A percentile compares a stretch with the other conserved stretches of the same genome.
phyloP scores from a whole-genome alignment of 2,888 invertebrate genomes.

The Athalia circularis region DNA sequence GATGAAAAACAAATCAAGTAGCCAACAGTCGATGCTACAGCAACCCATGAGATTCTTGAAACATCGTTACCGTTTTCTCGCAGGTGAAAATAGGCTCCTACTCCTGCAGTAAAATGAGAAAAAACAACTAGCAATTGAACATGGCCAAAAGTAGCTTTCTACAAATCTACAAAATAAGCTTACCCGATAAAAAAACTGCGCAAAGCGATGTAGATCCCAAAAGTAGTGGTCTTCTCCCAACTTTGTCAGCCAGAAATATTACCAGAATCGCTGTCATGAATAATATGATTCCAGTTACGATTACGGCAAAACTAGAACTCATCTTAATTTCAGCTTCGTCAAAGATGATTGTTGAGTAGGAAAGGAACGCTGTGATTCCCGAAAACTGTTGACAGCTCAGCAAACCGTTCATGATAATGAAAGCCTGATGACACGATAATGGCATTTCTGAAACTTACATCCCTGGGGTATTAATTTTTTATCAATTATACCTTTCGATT shows the following conservation, averaged over 20 bases:
- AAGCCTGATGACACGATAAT: too few species aligned
- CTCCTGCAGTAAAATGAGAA: not conserved
- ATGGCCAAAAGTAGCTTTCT: too few species aligned
- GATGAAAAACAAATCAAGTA: slow-evolving; percentile 57
- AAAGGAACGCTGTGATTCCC: slow-evolving; percentile 38
- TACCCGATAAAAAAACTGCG: slow-evolving; percentile 26
- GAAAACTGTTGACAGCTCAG: slow-evolving; percentile 49
- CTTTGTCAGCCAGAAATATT: slow-evolving; percentile 39
- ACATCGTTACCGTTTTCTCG: slow-evolving; percentile 56
- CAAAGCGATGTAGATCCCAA: slow-evolving; percentile 32
- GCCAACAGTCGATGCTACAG: slow-evolving; percentile 56
- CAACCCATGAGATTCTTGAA: slow-evolving; percentile 56
- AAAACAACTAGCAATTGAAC: too few species aligned
- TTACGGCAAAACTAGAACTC: not conserved
- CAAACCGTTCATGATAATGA: slow-evolving; percentile 23
- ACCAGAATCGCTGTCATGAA: not conserved
- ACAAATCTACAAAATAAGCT: not conserved
- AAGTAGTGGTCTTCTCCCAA: slow-evolving; percentile 51
- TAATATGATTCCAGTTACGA: slow-evolving; percentile 33
- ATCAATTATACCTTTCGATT: too few species aligned
- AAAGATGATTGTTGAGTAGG: slow-evolving; percentile 37
- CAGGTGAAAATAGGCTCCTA: slow-evolving; percentile 62
- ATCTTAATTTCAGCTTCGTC: not conserved
- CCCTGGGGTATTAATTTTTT: too few species aligned
- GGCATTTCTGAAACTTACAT: too few species aligned